Evolutionary conservation across 2,113 vertebrate genomes (phyloP), one percentile per base, ranked within the genome.

Genomic region (Etheostoma cragini): DNA sequence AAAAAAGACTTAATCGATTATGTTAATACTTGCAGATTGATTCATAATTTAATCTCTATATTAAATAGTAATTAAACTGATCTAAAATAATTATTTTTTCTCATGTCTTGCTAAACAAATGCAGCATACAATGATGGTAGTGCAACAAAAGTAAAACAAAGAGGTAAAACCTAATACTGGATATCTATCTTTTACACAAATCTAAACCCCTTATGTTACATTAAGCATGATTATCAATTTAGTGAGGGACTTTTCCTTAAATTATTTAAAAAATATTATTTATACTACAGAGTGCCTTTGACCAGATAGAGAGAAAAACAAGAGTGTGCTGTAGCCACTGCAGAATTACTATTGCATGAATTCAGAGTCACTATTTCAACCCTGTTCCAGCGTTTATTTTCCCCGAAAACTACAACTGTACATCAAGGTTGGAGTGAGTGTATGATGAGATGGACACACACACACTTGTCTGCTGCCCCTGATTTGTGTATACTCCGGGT

Each of bases 401-500:
- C 80, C 76, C 47, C 65, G 45, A 76, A n/a, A 84, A 75, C 76
- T 76, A 33, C 22, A 73, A 72, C 69, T 77, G 46, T 57, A 64
- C 21, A 58, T 87, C 79, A 83, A 81, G 52, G 67, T 50, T 86
- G 73, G 57, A 86, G 53, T 16, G 80, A 85, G 26, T 45, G 73
- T 22, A 78, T n/a, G 70, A 73, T 58, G 82, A 66, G 57, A 75
- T 74, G 49, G 74, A 71, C 60, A 65, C 63, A 87, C 17, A 74
- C 58, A 76, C 77, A 68, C 60, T 45, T 6, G 66, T 54, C 85
- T 85, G 86, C 72, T 72, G 83, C 80, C 73, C 60, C 66, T 73
- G 53, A 58, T 66, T 66, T 78, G 89, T 93, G 88, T 93, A 75
- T 88, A 78, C 71, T 58, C 58, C 3, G 61, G 57, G 92, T 94